Evolutionary conservation across 2,797 vertebrate species (phyloP), one percentile per base, ranked within the genome.

Genomic region (Tapera naevia): DNA sequence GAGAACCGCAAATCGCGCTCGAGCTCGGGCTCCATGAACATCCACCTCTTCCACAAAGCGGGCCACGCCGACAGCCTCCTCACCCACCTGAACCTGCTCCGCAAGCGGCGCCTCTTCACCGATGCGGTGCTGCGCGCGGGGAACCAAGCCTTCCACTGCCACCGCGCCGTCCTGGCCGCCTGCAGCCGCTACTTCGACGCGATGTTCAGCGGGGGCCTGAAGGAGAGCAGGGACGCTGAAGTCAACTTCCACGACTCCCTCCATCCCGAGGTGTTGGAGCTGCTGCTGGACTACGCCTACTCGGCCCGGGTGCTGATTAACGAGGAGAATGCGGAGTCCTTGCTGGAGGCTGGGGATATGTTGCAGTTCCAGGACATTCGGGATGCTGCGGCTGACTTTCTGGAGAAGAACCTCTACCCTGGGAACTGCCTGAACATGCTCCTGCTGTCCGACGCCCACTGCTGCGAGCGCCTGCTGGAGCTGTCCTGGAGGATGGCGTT

Each of bases 181-280:
- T 99, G 99, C 97, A 99, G 99, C 96, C 99, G 99, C 70, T 99
- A 99, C 97, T 99, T 99, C 30, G 99, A 99, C 61, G 99, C 99
- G 61, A 99, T 99, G 99, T 99, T 99, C 97, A 99, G 99, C 14
- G 99, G 99, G 0, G 99, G 99, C 53, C 97, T 99, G 84, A 98
- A 99, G 39, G 99, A 99, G 97, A 99, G 99, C 97, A 98, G 99
- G 73, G 99, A 99, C 54, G 98, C 97, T 2, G 99, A 99, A 72
- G 99, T 99, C 18, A 98, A 99, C 97, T 99, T 99, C 76, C 98
- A 98, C 43, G 99, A 99, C 95, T 98, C 99, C 61, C 98, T 99
- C 91, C 99, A 99, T 79, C 99, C 99, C 0, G 99, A 99, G 95
- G 99, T 99, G 81, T 96, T 99, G 93, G 99, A 99, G 97, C 98